phyloP scores from a whole-genome alignment of 2,797 vertebrate genomes.

The Anas capensis region DNA sequence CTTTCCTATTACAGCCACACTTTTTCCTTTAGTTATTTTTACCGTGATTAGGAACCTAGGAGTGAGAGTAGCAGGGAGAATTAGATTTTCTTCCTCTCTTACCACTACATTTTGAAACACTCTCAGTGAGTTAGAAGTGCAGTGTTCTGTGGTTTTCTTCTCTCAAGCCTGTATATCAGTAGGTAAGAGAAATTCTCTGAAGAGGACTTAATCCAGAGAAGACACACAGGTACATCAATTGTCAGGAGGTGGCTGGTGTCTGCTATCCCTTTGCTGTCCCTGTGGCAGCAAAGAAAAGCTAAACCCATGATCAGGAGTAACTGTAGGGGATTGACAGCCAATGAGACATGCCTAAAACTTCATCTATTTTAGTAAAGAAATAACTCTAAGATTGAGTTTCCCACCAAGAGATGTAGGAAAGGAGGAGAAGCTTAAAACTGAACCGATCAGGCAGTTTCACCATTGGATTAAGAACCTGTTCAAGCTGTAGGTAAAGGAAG shows the following conservation, averaged over 20 bases:
- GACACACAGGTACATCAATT: neutral
- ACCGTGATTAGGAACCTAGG: neutral
- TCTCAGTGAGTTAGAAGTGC: neutral
- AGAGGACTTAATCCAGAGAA: neutral
- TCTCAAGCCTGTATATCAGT: neutral
- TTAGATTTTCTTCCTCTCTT: no score
- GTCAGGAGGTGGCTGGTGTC: neutral
- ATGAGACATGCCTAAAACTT: neutral
- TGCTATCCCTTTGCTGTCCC: neutral
- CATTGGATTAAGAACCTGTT: neutral
- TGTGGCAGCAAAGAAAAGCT: neutral
- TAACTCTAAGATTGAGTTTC: neutral
- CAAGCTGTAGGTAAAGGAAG: neutral
- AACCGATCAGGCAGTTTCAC: neutral
- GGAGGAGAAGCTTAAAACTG: neutral
- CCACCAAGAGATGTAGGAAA: neutral
- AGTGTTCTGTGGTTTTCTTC: neutral
- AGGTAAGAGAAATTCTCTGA: neutral
- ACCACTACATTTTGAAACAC: neutral
- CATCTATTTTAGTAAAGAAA: neutral
- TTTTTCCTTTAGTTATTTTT: neutral
- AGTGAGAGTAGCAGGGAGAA: neutral
- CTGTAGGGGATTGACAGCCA: neutral
- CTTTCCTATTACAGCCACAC: neutral
- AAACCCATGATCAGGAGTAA: neutral